Conservation (phyloP, 2,797 vertebrate genomes). For the Acridotheres tristis region DNA sequence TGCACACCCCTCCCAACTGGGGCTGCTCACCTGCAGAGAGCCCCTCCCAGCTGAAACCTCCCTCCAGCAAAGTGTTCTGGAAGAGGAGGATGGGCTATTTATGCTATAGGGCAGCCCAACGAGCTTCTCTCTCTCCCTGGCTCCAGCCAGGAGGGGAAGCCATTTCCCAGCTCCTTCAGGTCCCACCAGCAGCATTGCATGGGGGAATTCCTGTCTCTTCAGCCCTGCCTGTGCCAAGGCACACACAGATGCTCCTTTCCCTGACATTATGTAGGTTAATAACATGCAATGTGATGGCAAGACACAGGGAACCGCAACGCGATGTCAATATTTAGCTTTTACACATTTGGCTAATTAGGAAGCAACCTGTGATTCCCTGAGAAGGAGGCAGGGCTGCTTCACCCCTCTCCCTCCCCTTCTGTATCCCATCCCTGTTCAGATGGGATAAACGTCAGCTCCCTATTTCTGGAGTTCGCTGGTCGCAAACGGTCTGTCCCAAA, state of each 20-base stretch:
- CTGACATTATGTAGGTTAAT: slow-evolving; percentile 62
- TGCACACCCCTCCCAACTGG: background rate
- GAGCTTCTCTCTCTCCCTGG: background rate
- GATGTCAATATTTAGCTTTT: slow-evolving; percentile 55
- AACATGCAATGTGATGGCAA: slow-evolving; percentile 49
- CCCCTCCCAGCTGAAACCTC: background rate
- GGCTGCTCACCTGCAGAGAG: background rate
- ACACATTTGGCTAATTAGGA: slow-evolving; percentile 56
- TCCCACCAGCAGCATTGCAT: background rate
- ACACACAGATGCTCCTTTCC: slow-evolving; percentile 51
- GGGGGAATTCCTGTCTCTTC: slow-evolving; percentile 33
- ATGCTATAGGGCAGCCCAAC: accelerated
- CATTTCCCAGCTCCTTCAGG: background rate
- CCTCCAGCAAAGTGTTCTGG: accelerated
- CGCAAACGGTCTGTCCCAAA: slow-evolving; percentile 43
- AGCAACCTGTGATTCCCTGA: slow-evolving; percentile 25
- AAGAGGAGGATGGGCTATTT: background rate
- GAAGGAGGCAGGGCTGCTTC: background rate
- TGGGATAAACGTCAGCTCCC: slow-evolving; percentile 32
- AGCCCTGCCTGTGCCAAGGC: slow-evolving; percentile 38
- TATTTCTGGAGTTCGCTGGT: slow-evolving; percentile 45
- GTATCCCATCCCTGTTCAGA: background rate
- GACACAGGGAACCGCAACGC: background rate
- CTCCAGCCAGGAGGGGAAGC: background rate
- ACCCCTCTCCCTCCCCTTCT: background rate